These are phyloP conservation scores for Drosophila nigricruria DNA, from an alignment of 2,888 invertebrate species.

Conservation along the genomic window DNA sequence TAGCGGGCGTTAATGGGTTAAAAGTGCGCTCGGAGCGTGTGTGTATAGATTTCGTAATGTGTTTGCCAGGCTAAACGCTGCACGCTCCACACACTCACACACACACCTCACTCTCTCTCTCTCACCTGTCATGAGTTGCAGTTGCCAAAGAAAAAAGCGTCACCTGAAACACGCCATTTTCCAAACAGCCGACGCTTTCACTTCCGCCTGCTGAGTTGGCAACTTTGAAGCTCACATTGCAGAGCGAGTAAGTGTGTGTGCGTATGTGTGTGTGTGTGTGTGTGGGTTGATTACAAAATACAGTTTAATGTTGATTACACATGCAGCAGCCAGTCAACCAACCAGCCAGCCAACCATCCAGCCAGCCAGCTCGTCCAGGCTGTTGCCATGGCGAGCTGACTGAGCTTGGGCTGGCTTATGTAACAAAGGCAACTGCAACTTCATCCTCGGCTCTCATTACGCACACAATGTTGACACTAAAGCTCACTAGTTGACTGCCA, in stretches of 20 bases:
- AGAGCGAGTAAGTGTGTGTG: not conserved
- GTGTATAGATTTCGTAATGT: slow-evolving; percentile 80
- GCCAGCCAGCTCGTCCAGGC: slow-evolving; percentile 18
- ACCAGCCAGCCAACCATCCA: slow-evolving; percentile 8
- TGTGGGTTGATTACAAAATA: slow-evolving; percentile 75
- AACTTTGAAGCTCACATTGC: slow-evolving; percentile 51
- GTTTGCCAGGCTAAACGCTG: slow-evolving; percentile 54
- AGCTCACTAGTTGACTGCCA: slow-evolving; percentile 46
- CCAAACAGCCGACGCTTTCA: slow-evolving; percentile 59
- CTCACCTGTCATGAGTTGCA: slow-evolving; percentile 67
- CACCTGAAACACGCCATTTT: slow-evolving; percentile 73
- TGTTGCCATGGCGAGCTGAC: slow-evolving; percentile 39
- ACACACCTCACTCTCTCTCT: not conserved
- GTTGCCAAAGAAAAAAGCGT: slow-evolving; percentile 59
- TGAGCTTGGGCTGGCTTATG: slow-evolving; percentile 46
- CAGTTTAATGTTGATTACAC: slow-evolving; percentile 81
- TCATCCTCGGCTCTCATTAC: slow-evolving; percentile 60
- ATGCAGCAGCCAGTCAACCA: slow-evolving; percentile 52
- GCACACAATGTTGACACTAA: slow-evolving; percentile 77
- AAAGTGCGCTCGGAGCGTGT: slow-evolving; percentile 78
- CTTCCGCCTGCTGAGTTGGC: slow-evolving; percentile 75
- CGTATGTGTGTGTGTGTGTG: slow-evolving; percentile 49
- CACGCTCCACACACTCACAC: not conserved
- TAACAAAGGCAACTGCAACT: slow-evolving; percentile 41
- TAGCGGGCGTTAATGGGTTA: slow-evolving; percentile 78